phyloP scores from a whole-genome alignment of 1,140 invertebrate genomes.

The Chironomus striatipennis region DNA sequence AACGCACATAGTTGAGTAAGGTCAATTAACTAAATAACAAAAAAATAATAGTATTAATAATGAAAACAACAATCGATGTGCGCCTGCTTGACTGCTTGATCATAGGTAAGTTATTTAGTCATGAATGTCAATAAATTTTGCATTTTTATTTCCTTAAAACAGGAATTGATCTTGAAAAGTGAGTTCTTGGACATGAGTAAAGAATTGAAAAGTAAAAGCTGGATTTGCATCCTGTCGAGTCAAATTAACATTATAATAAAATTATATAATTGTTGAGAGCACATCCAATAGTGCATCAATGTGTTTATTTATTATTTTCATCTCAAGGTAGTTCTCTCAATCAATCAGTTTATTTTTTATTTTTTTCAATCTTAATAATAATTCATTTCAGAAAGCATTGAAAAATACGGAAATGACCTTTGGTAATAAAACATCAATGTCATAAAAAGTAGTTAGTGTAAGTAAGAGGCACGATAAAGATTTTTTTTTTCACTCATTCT shows the following conservation, averaged over 20 bases:
- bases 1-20: neutral
- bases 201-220: too few relatives aligned
- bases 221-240: too few relatives aligned
- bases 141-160: neutral
- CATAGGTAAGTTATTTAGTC: neutral
- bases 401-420: neutral
- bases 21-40: neutral
- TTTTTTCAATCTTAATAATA: neutral
- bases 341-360: neutral
- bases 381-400: neutral
- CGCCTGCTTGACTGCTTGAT: too few relatives aligned
- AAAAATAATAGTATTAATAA: neutral
- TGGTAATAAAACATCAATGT: neutral
- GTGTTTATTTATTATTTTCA: neutral
- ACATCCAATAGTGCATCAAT: neutral
- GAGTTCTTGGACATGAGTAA: neutral
- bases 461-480: too few relatives aligned
- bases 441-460: conserved; percentile 1
- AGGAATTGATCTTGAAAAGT: neutral
- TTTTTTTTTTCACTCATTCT: too few relatives aligned
- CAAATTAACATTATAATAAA: too few relatives aligned
- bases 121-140: neutral
- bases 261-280: neutral
- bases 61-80: neutral
- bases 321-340: neutral